Base-by-base conservation (phyloP, 2,113 vertebrate genomes). In the Bagarius yarrelli region DNA sequence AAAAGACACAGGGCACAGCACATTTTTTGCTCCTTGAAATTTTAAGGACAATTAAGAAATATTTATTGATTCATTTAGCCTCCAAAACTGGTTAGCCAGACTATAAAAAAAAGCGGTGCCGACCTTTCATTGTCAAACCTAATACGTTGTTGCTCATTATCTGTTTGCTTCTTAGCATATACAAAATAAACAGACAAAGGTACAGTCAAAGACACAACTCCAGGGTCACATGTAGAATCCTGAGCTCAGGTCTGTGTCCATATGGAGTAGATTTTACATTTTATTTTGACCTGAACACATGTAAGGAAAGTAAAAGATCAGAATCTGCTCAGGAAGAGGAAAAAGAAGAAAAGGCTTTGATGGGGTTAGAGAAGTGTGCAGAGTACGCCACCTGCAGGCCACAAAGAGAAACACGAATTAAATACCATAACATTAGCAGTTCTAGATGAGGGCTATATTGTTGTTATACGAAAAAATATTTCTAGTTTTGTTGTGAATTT, bases 311-410 rank as follows among this genome's bases (percentile, higher is more conserved):
- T 32, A 32, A 8, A 36, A 34, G 16, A 60, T 27, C n/a, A 8
- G 32, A 21, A 66, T 36, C 32, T 64, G 32, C 8, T 36, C 5
- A 36, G 57, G 25, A 60, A 60, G 3, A 32, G 3, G 64, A 11
- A 67, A 23, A 67, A 12, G 23, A 16, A 25, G 11, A 47, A 47
- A 47, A 47, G 11, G 9, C 11, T 47, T 6, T 6, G 4, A 8
- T 47, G 9, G 44, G 44, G 9, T 11, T 16, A 52, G 70, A 55
- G 0, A 25, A 55, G 25, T 72, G 69, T 72, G 18, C 0, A 8
- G 14, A 72, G 36, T 34, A 55, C 69, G n/a, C 80, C 76, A 44
- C 53, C 59, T 70, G 50, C 32, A 55, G 69, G 78, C 1, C 76
- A 67, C 15, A 30, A 59, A 79, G 18, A 80, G 11, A 59, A 80